Conservation (phyloP, 2,113 vertebrate genomes). For the Daubentonia madagascariensis region DNA sequence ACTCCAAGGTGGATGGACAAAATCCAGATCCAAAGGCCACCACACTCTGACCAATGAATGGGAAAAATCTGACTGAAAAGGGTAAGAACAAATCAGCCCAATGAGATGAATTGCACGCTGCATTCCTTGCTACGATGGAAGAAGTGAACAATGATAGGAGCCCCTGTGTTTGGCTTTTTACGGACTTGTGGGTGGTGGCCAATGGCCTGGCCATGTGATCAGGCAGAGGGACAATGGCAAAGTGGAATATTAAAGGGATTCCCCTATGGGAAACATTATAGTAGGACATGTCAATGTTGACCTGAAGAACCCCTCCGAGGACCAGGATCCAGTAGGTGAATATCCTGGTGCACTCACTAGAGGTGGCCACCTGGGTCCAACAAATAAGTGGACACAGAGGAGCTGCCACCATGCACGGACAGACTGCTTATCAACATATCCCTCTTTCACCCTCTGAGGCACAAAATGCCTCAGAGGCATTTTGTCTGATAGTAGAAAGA, state of each 20-base stretch:
- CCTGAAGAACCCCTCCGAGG: background rate
- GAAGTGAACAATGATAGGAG: background rate
- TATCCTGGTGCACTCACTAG: background rate
- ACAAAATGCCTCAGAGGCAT: background rate
- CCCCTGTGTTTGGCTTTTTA: background rate
- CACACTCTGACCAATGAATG: fast-evolving
- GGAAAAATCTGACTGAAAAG: background rate
- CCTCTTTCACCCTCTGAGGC: background rate
- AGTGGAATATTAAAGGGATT: background rate
- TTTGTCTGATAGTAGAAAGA: background rate
- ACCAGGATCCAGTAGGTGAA: background rate
- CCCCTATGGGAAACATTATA: background rate
- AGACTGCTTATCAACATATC: no score
- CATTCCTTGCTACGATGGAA: background rate
- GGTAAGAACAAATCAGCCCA: background rate
- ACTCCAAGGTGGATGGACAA: background rate
- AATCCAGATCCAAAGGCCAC: background rate
- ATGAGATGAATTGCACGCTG: background rate
- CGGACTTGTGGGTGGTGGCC: background rate
- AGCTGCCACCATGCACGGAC: background rate
- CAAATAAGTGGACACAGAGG: background rate
- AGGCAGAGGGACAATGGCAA: background rate
- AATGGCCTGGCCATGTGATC: background rate
- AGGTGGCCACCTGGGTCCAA: background rate
- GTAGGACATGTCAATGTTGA: no score